These are phyloP conservation scores for Aproaerema taeniolella DNA, from an alignment of 2,888 invertebrate genomes.

Conservation along the genomic window DNA sequence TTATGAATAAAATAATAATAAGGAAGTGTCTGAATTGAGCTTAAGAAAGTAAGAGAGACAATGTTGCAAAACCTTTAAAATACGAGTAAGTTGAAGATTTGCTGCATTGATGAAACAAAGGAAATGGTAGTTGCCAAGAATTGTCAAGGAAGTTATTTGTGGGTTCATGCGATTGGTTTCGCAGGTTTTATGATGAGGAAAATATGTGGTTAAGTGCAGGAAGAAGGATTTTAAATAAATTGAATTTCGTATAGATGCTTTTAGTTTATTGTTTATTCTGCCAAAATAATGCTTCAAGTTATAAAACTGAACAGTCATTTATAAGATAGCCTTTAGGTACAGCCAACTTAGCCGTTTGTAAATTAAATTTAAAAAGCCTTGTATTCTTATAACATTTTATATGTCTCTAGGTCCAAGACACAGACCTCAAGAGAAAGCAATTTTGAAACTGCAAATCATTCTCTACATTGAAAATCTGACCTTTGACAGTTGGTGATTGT, in stretches of 20 bases:
- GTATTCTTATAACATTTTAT: too few species aligned
- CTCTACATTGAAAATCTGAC: conserved; percentile 38
- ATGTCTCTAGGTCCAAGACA: too few species aligned
- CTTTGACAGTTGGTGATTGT: too few species aligned
- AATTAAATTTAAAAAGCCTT: too few species aligned
- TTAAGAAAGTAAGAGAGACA: not conserved
- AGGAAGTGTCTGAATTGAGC: conserved; percentile 18
- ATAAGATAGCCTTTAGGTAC: too few species aligned
- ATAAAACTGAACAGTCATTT: too few species aligned
- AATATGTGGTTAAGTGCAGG: not conserved
- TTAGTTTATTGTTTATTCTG: too few species aligned
- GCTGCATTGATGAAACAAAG: conserved; percentile 6
- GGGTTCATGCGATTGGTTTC: not conserved
- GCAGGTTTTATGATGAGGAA: conserved; percentile 2
- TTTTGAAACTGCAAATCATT: conserved; percentile 34
- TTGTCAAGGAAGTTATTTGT: conserved; percentile 6
- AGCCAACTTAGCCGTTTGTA: too few species aligned
- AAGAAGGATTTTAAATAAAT: too few species aligned
- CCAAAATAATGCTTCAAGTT: too few species aligned
- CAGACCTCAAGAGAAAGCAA: conserved; percentile 12
- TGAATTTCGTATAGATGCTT: too few species aligned
- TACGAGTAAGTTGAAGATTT: conserved; percentile 13
- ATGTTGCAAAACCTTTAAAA: not conserved
- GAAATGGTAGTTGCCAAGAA: conserved; percentile 6
- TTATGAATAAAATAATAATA: conserved; percentile 24